Base-by-base conservation (phyloP, 2,888 invertebrate genomes). In the Abscondita cerata region DNA sequence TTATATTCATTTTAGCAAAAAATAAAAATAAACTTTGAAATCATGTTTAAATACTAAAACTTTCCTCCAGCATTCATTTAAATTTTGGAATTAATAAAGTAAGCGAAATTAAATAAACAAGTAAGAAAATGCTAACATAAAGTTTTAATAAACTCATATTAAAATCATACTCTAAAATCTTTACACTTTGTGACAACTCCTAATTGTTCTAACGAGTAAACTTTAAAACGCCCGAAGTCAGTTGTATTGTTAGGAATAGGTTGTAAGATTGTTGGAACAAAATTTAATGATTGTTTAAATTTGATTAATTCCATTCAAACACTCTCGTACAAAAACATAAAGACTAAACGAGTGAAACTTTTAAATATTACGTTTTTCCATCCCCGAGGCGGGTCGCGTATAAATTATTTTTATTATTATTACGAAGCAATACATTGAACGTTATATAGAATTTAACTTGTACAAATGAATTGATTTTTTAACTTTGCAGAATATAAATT, bases 141-240 rank as follows among this genome's bases (percentile, higher is more conserved):
- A 59, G 48, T 53, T 59, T 59, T 53, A 53, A 53, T 59, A 59
- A 59, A 59, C 47, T 47, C 48, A 53, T 53, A 47, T 53, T 40
- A 38, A 52, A 48, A 59, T 53, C 59, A 59, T 48, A 53, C 48
- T 53, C 31, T 34, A 44, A 53, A 40, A 59, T 59, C 59, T 59
- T 53, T 48, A 50, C 59, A 53, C 59, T 48, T 47, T 48, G 48
- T 50, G 47, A 59, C 47, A 59, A 53, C 59, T 59, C 53, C 52
- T 59, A 59, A 52, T 53, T 59, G 52, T 59, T 59, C 34, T 47
- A 59, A 59, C 58, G 44, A 58, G 44, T 58, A 41, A 20, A 47
- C 33, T 55, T 55, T 55, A 36, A 46, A 56, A 46, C 46, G 58
- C 58, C 34, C 11, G 44, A 46, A 36, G 58, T 41, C 50, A 38